Base-by-base conservation (phyloP, 1,140 invertebrate species). In the Octopus sinensis region DNA sequence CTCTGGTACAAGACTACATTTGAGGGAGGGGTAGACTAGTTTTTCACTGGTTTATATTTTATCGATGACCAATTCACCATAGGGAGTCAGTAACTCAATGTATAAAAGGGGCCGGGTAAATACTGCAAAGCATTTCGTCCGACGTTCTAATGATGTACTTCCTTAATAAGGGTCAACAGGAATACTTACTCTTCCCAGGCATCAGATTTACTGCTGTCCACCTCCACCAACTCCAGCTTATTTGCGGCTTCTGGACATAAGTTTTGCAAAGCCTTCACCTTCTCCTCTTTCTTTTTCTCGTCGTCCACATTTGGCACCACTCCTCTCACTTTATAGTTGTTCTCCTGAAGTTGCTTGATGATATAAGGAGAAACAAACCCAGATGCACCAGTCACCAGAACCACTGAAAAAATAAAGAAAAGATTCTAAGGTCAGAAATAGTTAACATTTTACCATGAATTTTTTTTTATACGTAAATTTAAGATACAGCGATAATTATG, bases 351-450 rank as follows among this genome's bases (percentile, higher is more conserved):
- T 82, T 92, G 90, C 85, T 92, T 90, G 51, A 93, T 90, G 56
- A 93, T 90, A 84, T 93, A 92, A 30, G 91, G 87, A 53, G 91
- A 93, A 71, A 93, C 90, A 88, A 89, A 93, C 43, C 93, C 93
- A 7, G 92, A 90, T 5, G 92, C 93, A 76, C 93, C 93, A 6
- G 93, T 93, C 13, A 93, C 93, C 56, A 93, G 86, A 68, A 93
- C 92, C 81, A 88, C 91, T 92, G 85, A 23, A 86, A 85, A 68
- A 17, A 10, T 6, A 73, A 73, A 17, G 81, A 80, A 81, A 84
- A 80, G n/a, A 81, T 9, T 43, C 1, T 43, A 43, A 43, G 30
- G 30, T 43, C 30, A 43, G 30, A 43, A 43, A 43, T 43, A 43
- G 30, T 43, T 43, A 43, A 23, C 23, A 23, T 23, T 23, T 23